Percentiles rank a stretch among this genome's conserved stretches.
phyloP scores from a whole-genome alignment of 2,113 vertebrate genomes.

The Cacatua alba region DNA sequence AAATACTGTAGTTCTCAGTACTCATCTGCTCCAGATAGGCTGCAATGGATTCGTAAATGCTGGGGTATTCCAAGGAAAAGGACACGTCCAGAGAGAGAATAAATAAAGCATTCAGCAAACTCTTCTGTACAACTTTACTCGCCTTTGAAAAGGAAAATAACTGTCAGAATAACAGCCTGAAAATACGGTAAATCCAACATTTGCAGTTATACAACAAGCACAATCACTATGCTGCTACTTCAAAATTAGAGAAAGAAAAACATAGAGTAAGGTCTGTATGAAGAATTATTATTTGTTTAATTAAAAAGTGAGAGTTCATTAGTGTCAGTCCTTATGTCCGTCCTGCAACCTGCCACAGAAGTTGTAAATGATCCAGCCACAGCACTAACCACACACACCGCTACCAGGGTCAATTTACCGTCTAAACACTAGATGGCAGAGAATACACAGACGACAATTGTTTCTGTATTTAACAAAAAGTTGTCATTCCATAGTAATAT shows the following conservation, averaged over 20 bases:
- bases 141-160: slow-evolving; percentile 76
- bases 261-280: not conserved
- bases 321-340: not conserved
- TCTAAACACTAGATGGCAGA: slow-evolving; percentile 56
- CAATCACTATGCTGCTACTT: not conserved
- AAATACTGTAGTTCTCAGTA: slow-evolving; percentile 84
- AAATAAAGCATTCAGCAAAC: slow-evolving; percentile 82
- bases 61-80: slow-evolving; percentile 85
- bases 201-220: not conserved
- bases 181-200: not conserved
- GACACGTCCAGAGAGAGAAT: slow-evolving; percentile 87
- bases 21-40: slow-evolving; percentile 93
- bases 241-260: not conserved
- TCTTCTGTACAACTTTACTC: slow-evolving; percentile 81
- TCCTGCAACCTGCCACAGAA: not conserved
- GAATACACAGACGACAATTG: not conserved
- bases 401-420: not conserved
- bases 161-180: not conserved
- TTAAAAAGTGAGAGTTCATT: not conserved
- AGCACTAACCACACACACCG: not conserved
- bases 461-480: not conserved
- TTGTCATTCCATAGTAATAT: not conserved
- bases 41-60: slow-evolving; percentile 83
- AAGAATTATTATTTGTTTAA: not conserved
- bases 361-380: not conserved